Evolutionary conservation across 2,797 vertebrate species (phyloP), one percentile per base, ranked within the genome.

Genomic region (Enoplosus armatus): DNA sequence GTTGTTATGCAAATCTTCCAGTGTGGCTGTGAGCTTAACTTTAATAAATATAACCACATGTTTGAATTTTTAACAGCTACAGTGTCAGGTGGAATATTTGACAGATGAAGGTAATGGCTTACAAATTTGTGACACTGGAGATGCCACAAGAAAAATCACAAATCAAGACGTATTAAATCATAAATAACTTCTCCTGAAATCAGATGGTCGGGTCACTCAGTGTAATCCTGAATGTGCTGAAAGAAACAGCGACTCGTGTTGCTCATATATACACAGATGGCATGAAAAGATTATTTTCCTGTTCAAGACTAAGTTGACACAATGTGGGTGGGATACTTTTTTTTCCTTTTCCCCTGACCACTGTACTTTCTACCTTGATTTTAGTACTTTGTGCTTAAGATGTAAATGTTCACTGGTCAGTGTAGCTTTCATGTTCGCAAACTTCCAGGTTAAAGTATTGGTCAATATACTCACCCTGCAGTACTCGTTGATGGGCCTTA

Each of bases 401-500:
- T 45, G 0, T 9, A 41, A 72, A 15, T 41, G 24, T 18, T 59
- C 22, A 0, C 31, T 33, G 0, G 48, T 24, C 22, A 33, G 14
- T 31, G 33, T 18, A 26, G 27, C 22, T 59, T 75, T 51, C 8
- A 27, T 22, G 18, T n/a, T 4, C 4, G 1, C 15, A 65, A 22
- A 56, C 65, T 15, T 45, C n/a, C 0, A 12, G 9, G 8, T 53
- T 58, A 5, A n/a, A 37, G 18, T 22, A 33, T 2, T 8, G 15
- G 12, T 45, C 2, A 31, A 10, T 26, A 14, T 7, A 92, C 96
- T 96, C 80, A 99, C 98, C 96, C 98, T 96, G 94, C 98, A 99
- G 93, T 99, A 99, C 50, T 99, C 98, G 4, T 99, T 98, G 0
- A 99, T 99, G 0, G 98, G 98, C 72, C 98, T 95, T 81, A 99